phyloP scores from a whole-genome alignment of 2,113 vertebrate genomes.

The Litocranius walleri region DNA sequence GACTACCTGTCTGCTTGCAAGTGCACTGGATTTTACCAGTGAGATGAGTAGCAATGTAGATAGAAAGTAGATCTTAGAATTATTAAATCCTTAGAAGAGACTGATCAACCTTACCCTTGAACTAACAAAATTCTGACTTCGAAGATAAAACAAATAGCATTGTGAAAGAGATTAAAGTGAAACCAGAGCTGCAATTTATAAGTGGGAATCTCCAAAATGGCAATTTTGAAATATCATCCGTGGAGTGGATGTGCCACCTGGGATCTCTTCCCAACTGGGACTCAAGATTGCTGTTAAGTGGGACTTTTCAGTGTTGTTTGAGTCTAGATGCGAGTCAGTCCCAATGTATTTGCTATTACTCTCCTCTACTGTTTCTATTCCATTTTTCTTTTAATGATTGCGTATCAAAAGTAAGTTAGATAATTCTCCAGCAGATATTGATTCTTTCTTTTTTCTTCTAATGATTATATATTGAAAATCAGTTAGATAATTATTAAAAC shows the following conservation, averaged over 20 bases:
- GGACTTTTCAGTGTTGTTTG: neutral
- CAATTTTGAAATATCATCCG: neutral
- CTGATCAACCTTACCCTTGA: neutral
- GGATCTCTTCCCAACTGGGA: neutral
- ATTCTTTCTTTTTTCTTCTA: neutral
- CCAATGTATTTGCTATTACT: neutral
- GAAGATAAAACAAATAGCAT: neutral
- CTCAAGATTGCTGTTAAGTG: neutral
- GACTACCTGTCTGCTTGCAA: neutral
- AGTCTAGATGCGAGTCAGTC: neutral
- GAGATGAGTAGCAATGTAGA: neutral
- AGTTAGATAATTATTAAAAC: neutral
- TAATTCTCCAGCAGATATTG: neutral
- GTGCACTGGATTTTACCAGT: neutral
- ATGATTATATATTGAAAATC: neutral
- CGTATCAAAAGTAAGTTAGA: neutral
- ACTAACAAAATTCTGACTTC: neutral
- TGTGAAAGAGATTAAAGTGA: neutral
- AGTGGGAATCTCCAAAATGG: neutral
- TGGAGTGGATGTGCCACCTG: neutral
- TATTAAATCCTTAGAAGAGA: neutral
- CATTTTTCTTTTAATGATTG: neutral
- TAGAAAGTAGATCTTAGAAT: neutral
- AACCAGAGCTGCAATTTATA: neutral
- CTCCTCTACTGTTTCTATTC: neutral